Evolutionary conservation across 2,888 invertebrate genomes (phyloP), one percentile per base, ranked within the genome.

Genomic region (Erynnis tages): DNA sequence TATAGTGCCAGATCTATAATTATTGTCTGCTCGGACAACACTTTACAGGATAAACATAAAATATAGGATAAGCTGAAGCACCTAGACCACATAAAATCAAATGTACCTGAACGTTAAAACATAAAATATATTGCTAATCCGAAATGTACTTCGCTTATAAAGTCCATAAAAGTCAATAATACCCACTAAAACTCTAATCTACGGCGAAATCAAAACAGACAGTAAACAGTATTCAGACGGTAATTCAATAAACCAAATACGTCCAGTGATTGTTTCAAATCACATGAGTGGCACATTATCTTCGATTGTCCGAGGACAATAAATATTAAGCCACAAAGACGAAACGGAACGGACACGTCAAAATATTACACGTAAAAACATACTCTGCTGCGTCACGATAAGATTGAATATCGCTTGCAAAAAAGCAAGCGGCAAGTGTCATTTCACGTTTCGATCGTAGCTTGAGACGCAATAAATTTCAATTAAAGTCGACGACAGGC

Each of bases 391-490:
- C 1, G 1, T 16, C 6, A 4, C 0, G 1, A 48, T 73, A 79
- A 59, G 69, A 65, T 68, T 63, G 54, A 69, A 55, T 63, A 53
- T 82, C 32, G 53, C 60, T 53, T 62, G 57, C 25, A 25, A 8
- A 10, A 17, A 29, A 38, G 43, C 38, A 19, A 55, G 59, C 58
- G 58, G 54, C 65, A 70, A 73, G 74, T 67, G 73, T 68, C 73
- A 71, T 67, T 76, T 79, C 68, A 69, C 68, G 71, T 74, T 71
- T 71, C 69, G 73, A 74, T 73, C 71, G 60, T 65, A 69, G 69
- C 70, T 73, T 69, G 76, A 81, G 73, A 75, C 73, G 77, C 70
- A 84, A 88, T 89, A 88, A 83, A 88, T 89, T 88, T 88, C 84
- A 88, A 89, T 89, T 84, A 87, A 76, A 76, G 69, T 66, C 72